Evolutionary conservation across 2,797 vertebrate species (phyloP), one percentile per base, ranked within the genome.

Genomic region (Lemur catta): DNA sequence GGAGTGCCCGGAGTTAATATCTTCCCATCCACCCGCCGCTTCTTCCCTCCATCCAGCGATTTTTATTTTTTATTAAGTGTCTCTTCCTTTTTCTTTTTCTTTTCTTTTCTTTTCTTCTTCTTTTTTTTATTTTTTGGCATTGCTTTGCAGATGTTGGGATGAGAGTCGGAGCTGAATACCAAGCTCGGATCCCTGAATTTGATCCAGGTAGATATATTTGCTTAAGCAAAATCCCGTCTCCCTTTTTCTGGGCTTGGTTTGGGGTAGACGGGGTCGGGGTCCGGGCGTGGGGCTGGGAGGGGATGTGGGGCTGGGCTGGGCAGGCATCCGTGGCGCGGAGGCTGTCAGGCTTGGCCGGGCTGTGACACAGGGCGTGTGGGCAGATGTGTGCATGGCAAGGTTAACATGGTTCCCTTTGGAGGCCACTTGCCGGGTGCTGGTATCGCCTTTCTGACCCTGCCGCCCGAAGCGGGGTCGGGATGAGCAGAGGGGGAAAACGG

Each of bases 101-200:
- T 88, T 92, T 38, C 38, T 38, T 69, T 59, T 86, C 79, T 81
- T 91, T 84, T 84, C 85, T 71, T 78, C 86, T 80, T 76, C 61
- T 35, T 33, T 69, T 55, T 84, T 89, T 84, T 95, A 76, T 88
- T 94, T 97, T 89, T 75, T 92, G 95, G 80, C 97, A 97, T 98
- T 98, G 95, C 98, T 94, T 98, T 99, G 98, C 97, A 99, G 99
- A 99, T 99, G 99, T 99, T 90, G 99, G 99, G 94, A 99, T 99
- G 99, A 99, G 99, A 98, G 99, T 99, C 96, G 99, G 99, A 97
- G 98, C 99, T 4, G 99, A 99, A 96, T 99, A 99, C 89, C 99
- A 99, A 98, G 99, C 99, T 92, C 99, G 98, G 97, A 99, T 99
- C 93, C 99, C 99, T 5, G 99, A 99, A 91, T 99, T 99, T 96